phyloP scores from a whole-genome alignment of 2,888 invertebrate species.

The Iselma pallidipennis region DNA sequence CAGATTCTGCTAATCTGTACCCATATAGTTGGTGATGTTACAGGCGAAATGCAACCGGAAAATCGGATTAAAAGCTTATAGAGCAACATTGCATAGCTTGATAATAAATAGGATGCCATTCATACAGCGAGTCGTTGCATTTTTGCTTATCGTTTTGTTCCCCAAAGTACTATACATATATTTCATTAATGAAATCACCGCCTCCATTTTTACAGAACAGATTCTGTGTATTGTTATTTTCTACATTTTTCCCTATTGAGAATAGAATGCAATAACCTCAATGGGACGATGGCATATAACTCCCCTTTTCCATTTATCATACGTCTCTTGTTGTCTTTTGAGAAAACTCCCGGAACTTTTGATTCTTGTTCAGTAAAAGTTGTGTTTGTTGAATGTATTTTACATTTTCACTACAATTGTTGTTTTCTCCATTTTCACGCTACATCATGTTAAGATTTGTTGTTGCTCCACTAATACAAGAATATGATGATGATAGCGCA shows the following conservation, averaged over 20 bases:
- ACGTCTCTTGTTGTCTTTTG: background rate
- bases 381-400: background rate
- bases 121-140: no score
- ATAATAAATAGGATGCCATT: background rate
- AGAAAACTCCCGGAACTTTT: background rate
- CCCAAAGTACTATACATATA: no score
- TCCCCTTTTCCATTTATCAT: background rate
- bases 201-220: background rate
- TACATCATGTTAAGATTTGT: conserved; percentile 15
- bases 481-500: conserved; percentile 10
- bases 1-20: background rate
- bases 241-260: background rate
- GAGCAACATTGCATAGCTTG: background rate
- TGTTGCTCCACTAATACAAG: background rate
- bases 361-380: background rate
- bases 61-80: background rate
- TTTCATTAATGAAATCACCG: no score
- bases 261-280: background rate
- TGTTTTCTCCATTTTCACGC: conserved; percentile 15
- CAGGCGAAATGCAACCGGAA: background rate
- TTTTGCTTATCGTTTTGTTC: no score
- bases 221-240: background rate
- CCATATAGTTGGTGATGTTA: background rate
- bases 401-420: background rate
- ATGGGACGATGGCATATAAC: background rate